Evolutionary conservation across 2,888 invertebrate species (phyloP), one percentile per base, ranked within the genome.

Genomic region (Lamproptera curius): DNA sequence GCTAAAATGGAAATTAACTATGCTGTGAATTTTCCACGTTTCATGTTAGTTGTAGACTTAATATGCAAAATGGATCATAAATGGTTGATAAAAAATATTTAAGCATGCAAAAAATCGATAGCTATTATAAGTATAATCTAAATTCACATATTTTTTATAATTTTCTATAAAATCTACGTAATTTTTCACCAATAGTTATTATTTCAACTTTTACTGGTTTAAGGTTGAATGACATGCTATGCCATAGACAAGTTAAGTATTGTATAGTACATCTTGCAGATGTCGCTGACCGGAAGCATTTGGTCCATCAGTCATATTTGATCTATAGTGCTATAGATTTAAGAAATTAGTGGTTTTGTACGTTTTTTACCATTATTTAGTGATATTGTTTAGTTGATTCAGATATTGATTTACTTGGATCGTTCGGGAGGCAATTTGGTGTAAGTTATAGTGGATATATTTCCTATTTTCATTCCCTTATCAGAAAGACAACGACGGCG

Each of bases 231-330:
- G 16, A 23, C 23, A 6, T 23, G n/a, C 26, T 14, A 35, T 33
- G 31, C 31, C 53, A 55, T 51, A 52, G 52, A 53, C 46, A 53
- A 45, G 9, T 11, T 26, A n/a, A 8, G 39, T 20, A n/a, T 41
- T 42, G 42, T 66, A 66, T 58, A 50, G 50, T 34, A 20, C 17
- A 20, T 14, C 10, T 31, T 42, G 39, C 51, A 16, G 47, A 51
- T 50, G 48, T 51, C 46, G 50, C 51, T 46, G 43, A 59, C 67
- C 73, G 77, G 79, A 79, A 79, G 69, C 71, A 50, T 65, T 61
- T 67, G 58, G 63, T 65, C 71, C 73, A 74, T 81, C 78, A 77
- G 55, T 59, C 55, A 54, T 78, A 76, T 82, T 81, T 78, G 73
- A 73, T 77, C 67, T 70, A 66, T 66, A 73, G 65, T 66, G 55